phyloP scores from a whole-genome alignment of 2,888 invertebrate species.

The Morpho deidamia region DNA sequence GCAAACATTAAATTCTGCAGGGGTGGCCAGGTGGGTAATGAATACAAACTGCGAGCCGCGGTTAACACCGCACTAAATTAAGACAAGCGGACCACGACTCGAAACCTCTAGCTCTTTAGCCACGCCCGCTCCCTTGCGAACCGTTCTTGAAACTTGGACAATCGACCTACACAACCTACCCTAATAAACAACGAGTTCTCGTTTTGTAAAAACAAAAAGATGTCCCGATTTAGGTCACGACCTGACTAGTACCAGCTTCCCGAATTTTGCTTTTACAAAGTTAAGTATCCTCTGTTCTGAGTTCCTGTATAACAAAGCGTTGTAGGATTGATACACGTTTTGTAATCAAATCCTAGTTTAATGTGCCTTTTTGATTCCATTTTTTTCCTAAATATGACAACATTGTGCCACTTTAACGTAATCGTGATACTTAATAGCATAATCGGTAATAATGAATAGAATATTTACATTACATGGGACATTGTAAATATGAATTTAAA shows the following conservation, averaged over 20 bases:
- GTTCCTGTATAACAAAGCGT: too few relatives aligned
- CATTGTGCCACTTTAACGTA: too few relatives aligned
- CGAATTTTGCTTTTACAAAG: conserved; percentile 1
- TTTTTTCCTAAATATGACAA: too few relatives aligned
- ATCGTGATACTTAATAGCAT: too few relatives aligned
- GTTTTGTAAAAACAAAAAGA: conserved; percentile 22
- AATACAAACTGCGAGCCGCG: conserved; percentile 72
- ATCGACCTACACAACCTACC: conserved; percentile 36
- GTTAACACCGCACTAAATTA: conserved; percentile 69
- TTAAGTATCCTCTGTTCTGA: too few relatives aligned
- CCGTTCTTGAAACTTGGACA: conserved; percentile 41
- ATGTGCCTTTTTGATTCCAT: not conserved
- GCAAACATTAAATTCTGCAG: conserved; percentile 55
- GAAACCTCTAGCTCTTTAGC: conserved; percentile 43
- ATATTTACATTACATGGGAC: too few relatives aligned
- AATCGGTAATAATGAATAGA: too few relatives aligned
- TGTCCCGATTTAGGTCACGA: conserved; percentile 14
- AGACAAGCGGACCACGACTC: conserved; percentile 52
- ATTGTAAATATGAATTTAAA: too few relatives aligned
- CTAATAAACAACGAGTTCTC: conserved; percentile 27
- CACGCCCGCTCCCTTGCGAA: conserved; percentile 39
- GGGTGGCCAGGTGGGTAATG: conserved; percentile 64
- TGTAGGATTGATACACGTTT: not conserved
- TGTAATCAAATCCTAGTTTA: not conserved
- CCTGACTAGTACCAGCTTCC: conserved; percentile 4